Base-by-base conservation (phyloP, 1,140 invertebrate genomes). In the Drosophila hydei region DNA sequence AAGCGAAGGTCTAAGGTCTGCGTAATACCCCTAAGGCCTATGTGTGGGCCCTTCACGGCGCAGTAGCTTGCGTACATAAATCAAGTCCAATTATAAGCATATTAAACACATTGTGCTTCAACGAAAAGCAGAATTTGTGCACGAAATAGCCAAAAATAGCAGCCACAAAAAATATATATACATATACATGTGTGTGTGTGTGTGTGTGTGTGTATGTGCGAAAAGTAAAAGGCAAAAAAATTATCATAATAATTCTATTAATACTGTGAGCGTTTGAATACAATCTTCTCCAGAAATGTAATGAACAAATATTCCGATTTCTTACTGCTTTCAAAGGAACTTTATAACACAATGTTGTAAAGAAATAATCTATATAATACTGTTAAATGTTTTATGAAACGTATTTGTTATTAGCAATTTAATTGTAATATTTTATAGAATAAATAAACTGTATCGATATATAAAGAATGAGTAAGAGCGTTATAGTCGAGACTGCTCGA, bases 51-150 rank as follows among this genome's bases (percentile, higher is more conserved):
- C 16, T 58, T 23, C 40, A 30, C 23, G 14, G 2, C 30, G 30
- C 30, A 33, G 30, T 25, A 27, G 55, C 40, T 47, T 60, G 30
- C 5, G 58, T 60, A 51, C 47, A 72, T 60, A 68, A 72, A 72
- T 72, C 55, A 55, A 68, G 42, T 72, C 40, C 55, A 68, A 72
- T 68, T 72, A 65, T 65, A 72, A 72, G 63, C 55, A 68, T 60
- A 60, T 68, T 68, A 68, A 68, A 72, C 70, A 72, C 40, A 55
- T 72, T 72, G 54, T 54, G 56, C 47, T 54, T 51, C 8, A 36
- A 47, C 36, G 38, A 14, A 25, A 58, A 71, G 11, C 38, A 48
- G 16, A 62, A 50, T 25, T 50, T 42, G 19, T 58, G 27, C 61
- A 21, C 61, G 18, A 42, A 36, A 30, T 51, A 18, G 38, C 56